These are phyloP conservation scores for Cygnus buccinator DNA, from an alignment of 2,113 vertebrate genomes.

Conservation along the genomic window DNA sequence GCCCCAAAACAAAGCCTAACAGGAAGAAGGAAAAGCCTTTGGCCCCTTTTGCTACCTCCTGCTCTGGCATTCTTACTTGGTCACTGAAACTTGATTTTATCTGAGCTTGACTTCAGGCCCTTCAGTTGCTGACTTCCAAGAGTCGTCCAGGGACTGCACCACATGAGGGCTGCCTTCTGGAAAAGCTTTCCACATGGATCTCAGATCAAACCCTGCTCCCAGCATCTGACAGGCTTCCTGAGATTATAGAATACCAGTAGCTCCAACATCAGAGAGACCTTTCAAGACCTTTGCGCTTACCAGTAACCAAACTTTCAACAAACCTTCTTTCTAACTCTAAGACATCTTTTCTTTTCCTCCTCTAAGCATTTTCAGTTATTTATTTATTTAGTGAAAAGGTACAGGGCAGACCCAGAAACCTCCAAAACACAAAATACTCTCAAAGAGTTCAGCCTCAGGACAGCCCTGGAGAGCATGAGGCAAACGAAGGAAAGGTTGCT, in stretches of 20 bases:
- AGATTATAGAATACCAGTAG: neutral
- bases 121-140: neutral
- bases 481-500: neutral
- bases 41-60: neutral
- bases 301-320: neutral
- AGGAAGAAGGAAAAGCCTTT: slow-evolving; percentile 10
- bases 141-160: neutral
- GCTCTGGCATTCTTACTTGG: neutral
- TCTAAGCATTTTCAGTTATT: neutral
- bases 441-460: neutral
- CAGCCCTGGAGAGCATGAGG: neutral
- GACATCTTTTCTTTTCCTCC: neutral
- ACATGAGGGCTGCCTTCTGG: neutral
- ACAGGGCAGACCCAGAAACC: neutral
- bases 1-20: slow-evolving; percentile 36
- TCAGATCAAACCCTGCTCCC: neutral
- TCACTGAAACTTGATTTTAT: neutral
- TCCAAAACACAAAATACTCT: neutral
- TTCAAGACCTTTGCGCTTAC: neutral
- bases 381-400: neutral
- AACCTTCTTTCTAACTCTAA: neutral
- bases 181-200: neutral
- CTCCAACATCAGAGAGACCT: neutral
- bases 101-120: neutral
- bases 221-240: neutral